Percentiles rank a stretch among this genome's conserved stretches.
These are phyloP conservation scores for Drosophila orena DNA, from an alignment of 1,140 invertebrate genomes.

Conservation along the genomic window DNA sequence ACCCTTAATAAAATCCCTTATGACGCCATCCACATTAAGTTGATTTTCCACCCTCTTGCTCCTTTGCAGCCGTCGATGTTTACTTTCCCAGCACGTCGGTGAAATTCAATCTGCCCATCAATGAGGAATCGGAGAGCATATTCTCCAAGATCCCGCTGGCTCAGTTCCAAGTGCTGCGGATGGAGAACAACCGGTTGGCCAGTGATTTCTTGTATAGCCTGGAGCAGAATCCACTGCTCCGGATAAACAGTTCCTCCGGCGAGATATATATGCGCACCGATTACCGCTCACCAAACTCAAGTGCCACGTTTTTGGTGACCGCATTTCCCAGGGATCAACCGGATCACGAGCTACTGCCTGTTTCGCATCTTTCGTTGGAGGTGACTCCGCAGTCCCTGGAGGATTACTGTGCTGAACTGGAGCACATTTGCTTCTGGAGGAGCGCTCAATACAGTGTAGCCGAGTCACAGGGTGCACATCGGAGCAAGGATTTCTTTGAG, in stretches of 20 bases:
- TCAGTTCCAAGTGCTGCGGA: conserved; percentile 73
- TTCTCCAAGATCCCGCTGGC: conserved; percentile 82
- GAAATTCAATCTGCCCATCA: conserved; percentile 77
- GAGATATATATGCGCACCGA: conserved; percentile 76
- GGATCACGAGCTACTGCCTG: conserved; percentile 38
- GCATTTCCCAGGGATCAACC: conserved; percentile 54
- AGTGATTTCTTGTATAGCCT: conserved; percentile 74
- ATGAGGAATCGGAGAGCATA: conserved; percentile 80
- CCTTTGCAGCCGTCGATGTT: conserved; percentile 68
- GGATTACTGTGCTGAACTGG: conserved; percentile 70
- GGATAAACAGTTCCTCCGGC: conserved; percentile 67
- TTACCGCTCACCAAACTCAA: conserved; percentile 49
- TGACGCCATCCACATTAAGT: conserved; percentile 45
- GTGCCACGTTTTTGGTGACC: conserved; percentile 57
- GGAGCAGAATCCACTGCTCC: conserved; percentile 67
- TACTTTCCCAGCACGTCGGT: conserved; percentile 80
- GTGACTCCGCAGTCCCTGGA: conserved; percentile 46
- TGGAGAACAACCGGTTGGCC: conserved; percentile 60
- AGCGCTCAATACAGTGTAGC: conserved; percentile 68
- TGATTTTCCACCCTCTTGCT: conserved; percentile 9
- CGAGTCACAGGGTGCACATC: conserved; percentile 34
- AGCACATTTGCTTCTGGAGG: conserved; percentile 80
- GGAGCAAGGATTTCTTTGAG: conserved; percentile 29
- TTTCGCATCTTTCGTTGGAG: conserved; percentile 69
- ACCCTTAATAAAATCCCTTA: background rate